Base-by-base conservation (phyloP, 2,888 invertebrate genomes). In the Agrochola lychnidis region DNA sequence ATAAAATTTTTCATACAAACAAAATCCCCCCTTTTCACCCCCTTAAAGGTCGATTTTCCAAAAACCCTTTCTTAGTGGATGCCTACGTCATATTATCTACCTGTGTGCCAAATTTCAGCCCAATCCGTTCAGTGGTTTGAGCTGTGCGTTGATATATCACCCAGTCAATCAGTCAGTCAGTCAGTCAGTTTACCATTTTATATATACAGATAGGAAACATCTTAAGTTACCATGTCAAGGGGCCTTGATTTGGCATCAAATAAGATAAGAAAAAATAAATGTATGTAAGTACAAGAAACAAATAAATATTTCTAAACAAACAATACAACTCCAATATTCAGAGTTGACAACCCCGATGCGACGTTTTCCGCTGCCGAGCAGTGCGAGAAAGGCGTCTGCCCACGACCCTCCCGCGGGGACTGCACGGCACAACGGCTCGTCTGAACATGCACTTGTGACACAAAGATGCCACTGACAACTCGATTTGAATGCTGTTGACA, bases 391-490 rank as follows among this genome's bases (percentile, higher is more conserved):
- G 73, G 76, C 64, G 70, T 42, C 70, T 72, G 76, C 45, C 76
- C 78, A 77, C 75, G 76, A 67, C 68, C 45, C 69, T 80, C 80
- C 79, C 74, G 66, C 22, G 76, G 87, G 86, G 66, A 73, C 67
- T 73, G 73, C 84, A 76, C 81, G 75, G 66, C 76, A 81, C 84
- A 84, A 82, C 88, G 70, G 45, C 51, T 75, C 80, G 70, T 79
- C 81, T 83, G 86, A 83, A 88, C 85, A 84, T 89, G 84, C 88
- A 85, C 82, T 88, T 84, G 79, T 79, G 72, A 81, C 81, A 87
- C 84, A 90, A 86, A 86, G 87, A 88, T 79, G 82, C 77, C 61
- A 87, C 83, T 82, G 87, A 87, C 88, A 86, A 87, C 83, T 89
- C 86, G 72, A 89, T 87, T 82, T 64, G 74, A 86, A 87, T 79